Evolutionary conservation across 2,797 vertebrate genomes (phyloP), one percentile per base, ranked within the genome.

Genomic region (Dipus sagitta): DNA sequence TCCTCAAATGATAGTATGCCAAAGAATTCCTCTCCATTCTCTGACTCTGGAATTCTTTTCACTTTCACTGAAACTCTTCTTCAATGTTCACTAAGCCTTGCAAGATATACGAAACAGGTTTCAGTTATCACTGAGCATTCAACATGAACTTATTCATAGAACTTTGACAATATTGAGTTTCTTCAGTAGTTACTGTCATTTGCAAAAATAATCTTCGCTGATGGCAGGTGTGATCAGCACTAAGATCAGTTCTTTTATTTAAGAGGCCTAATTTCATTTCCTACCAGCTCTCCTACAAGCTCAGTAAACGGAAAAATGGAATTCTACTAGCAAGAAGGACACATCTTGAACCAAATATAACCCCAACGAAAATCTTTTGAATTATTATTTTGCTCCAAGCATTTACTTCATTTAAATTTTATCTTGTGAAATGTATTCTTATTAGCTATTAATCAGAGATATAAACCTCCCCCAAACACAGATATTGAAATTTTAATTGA

Each of bases 341-440:
- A 6, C 70, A 18, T 14, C 52, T 81, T 86, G 21, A 80, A 60
- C 3, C 4, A 67, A 84, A 23, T 3, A 26, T 10, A 6, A 38
- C 4, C 4, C 20, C 2, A 42, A 83, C 0, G 18, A 72, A 76
- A 76, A 68, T 52, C 67, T 75, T 0, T 78, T 67, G 0, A 76
- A 38, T 77, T 82, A 2, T 84, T 86, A 78, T 20, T 52, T 6
- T 91, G 47, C 15, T 21, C 17, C 17, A 72, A 67, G 10, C 2
- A 1, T 77, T 89, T 87, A 17, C 23, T 91, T 86, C 52, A 70
- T 92, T 52, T 85, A 34, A 32, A 60, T 89, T 86, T 81, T 47
- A 78, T 58, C 3, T 83, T 77, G 3, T 21, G 77, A 1, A 1
- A 79, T 81, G 86, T 94, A 65, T 5, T 71, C 20, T 65, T 90